A percentile compares a stretch with the other conserved stretches of the same genome.
Evolutionary conservation across 2,113 vertebrate species (phyloP).

Genomic region (Lamprotornis superbus): DNA sequence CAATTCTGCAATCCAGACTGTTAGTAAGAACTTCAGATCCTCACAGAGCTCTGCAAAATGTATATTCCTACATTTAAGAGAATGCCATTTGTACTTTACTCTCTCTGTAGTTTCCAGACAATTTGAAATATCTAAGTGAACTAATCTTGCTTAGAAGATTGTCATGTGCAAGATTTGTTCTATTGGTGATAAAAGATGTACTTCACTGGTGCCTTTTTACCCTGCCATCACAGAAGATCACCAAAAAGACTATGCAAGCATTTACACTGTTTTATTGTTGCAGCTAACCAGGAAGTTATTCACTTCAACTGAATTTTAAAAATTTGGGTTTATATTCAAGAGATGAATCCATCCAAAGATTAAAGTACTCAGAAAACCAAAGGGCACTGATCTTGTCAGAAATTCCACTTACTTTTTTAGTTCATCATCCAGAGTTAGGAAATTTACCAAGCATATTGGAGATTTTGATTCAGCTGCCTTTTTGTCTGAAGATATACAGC

Average conservation of each 20-base stretch:
- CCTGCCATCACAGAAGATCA: background rate
- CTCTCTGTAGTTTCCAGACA: background rate
- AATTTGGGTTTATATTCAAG: background rate
- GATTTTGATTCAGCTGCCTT: slow-evolving; percentile 8
- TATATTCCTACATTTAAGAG: background rate
- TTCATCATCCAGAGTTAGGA: background rate
- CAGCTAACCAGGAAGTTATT: background rate
- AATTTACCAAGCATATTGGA: background rate
- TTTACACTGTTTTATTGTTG: background rate
- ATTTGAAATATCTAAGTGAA: background rate
- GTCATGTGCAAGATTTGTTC: background rate
- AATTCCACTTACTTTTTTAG: background rate
- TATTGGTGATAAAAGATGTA: background rate
- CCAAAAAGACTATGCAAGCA: background rate
- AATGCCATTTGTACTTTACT: background rate
- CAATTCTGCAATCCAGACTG: background rate
- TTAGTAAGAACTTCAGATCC: background rate
- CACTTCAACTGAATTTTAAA: background rate
- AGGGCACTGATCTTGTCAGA: background rate
- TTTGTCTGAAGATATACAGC: background rate
- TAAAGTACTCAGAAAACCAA: background rate
- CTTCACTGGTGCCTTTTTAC: background rate
- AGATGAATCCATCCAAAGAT: background rate
- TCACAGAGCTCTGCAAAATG: background rate
- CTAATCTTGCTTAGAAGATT: background rate